Conservation (phyloP, 2,888 invertebrate species). For the Habroteleia sp. region DNA sequence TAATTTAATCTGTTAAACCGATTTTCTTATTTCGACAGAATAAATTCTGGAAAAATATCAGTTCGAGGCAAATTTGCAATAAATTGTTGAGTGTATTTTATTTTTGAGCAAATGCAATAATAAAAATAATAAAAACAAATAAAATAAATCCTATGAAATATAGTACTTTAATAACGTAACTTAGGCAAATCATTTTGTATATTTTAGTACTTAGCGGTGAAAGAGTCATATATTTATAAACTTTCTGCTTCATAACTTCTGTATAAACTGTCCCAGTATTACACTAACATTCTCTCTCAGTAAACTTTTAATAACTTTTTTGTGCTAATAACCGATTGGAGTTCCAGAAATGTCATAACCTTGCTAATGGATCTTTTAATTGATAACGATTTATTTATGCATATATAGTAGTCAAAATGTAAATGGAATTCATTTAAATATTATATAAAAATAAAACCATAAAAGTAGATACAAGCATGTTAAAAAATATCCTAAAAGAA, state of each 20-base stretch:
- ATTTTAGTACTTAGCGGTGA: neutral
- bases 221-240: constrained; percentile 17
- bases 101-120: too few relatives aligned
- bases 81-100: too few relatives aligned
- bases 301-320: constrained; percentile 51
- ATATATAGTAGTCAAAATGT: constrained; percentile 2
- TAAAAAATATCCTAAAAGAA: too few relatives aligned
- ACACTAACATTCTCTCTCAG: constrained; percentile 23
- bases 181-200: constrained; percentile 26
- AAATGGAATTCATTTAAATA: too few relatives aligned
- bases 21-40: too few relatives aligned
- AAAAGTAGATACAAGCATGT: too few relatives aligned
- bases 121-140: too few relatives aligned
- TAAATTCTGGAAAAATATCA: too few relatives aligned
- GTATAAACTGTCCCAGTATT: constrained; percentile 27
- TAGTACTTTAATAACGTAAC: constrained; percentile 30
- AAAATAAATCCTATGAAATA: too few relatives aligned
- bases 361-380: constrained; percentile 16
- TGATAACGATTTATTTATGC: constrained; percentile 27
- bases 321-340: constrained; percentile 23
- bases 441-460: too few relatives aligned
- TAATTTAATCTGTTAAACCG: too few relatives aligned
- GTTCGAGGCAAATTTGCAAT: too few relatives aligned
- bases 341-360: constrained; percentile 1
- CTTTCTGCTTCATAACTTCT: constrained; percentile 21